These are phyloP conservation scores for Iselma pallidipennis DNA, from an alignment of 2,888 invertebrate genomes.

Conservation along the genomic window DNA sequence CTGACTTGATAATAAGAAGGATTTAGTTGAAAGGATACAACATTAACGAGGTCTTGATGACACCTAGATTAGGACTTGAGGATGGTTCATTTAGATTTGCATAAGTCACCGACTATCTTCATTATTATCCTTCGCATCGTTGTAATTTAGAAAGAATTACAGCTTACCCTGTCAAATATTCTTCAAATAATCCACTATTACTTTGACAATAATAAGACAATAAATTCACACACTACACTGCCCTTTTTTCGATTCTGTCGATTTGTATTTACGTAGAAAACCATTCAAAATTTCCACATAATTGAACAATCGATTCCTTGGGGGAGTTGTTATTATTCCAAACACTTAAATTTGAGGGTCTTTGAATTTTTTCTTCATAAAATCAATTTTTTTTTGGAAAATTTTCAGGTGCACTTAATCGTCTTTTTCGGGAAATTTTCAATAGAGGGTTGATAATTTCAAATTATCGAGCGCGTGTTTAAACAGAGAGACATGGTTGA, in stretches of 20 bases:
- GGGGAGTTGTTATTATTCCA: neutral
- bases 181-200: neutral
- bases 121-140: neutral
- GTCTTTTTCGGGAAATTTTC: neutral
- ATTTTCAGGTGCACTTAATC: neutral
- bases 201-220: neutral
- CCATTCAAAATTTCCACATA: conserved; percentile 34
- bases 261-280: conserved; percentile 27
- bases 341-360: neutral
- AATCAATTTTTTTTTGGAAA: neutral
- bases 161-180: neutral
- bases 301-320: conserved; percentile 28
- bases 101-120: neutral
- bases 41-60: neutral
- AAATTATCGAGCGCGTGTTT: conserved; percentile 15
- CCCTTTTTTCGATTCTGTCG: neutral
- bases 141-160: neutral
- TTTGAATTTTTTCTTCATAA: neutral
- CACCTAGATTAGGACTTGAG: neutral
- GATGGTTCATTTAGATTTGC: neutral
- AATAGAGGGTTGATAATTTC: neutral
- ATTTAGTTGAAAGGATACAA: neutral
- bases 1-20: neutral
- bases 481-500: conserved; percentile 21
- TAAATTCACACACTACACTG: conserved; percentile 32